These are phyloP conservation scores for Hypomecis atomaria DNA, from an alignment of 2,888 invertebrate species.

Conservation along the genomic window DNA sequence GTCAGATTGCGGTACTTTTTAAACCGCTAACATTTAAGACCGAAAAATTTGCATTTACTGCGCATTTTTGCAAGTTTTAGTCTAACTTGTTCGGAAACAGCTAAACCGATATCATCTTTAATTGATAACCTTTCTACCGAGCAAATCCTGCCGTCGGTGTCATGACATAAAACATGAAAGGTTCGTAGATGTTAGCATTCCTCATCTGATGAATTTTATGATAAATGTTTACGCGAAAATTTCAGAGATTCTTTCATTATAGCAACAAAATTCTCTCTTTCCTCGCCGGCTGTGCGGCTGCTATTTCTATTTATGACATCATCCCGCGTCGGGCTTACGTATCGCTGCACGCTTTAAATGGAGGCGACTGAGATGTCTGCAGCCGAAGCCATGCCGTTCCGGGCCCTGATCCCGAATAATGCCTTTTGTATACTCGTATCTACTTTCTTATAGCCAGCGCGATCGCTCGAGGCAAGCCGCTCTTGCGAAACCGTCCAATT, in stretches of 20 bases:
- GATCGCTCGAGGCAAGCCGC: slow-evolving; percentile 64
- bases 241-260: slow-evolving; percentile 66
- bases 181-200: slow-evolving; percentile 12
- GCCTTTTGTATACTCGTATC: slow-evolving; percentile 65
- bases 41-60: slow-evolving; percentile 16
- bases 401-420: slow-evolving; percentile 81
- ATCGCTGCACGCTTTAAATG: slow-evolving; percentile 86
- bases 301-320: slow-evolving; percentile 87
- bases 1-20: slow-evolving; percentile 28
- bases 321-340: slow-evolving; percentile 83
- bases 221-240: slow-evolving; percentile 56
- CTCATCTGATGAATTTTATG: slow-evolving; percentile 15
- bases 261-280: slow-evolving; percentile 70
- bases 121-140: slow-evolving; percentile 7
- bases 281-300: slow-evolving; percentile 70
- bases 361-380: slow-evolving; percentile 82
- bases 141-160: slow-evolving; percentile 7
- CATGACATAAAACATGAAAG: slow-evolving; percentile 18
- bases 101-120: slow-evolving; percentile 1
- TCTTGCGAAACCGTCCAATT: slow-evolving; percentile 75
- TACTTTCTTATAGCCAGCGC: slow-evolving; percentile 68
- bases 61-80: slow-evolving; percentile 25
- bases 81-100: slow-evolving; percentile 25
- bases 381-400: slow-evolving; percentile 82
- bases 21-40: slow-evolving; percentile 10